Conservation (phyloP, 2,888 invertebrate species). For the Odiellus spinosus region DNA sequence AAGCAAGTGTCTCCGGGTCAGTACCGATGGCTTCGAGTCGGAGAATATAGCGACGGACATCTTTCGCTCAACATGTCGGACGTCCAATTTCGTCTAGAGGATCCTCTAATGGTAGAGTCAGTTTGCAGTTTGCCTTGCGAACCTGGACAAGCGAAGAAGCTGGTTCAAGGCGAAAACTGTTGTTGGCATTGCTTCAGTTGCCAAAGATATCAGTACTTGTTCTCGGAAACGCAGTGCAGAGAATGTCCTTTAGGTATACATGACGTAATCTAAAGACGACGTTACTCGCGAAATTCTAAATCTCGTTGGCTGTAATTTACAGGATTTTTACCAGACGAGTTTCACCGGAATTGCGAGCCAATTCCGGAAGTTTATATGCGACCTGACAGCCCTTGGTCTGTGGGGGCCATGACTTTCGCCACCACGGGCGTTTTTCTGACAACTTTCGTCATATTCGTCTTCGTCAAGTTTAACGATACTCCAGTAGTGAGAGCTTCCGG, state of each 20-base stretch:
- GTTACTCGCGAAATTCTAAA: too few species aligned
- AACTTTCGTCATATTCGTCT: slow-evolving; percentile 27
- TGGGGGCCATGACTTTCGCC: slow-evolving; percentile 64
- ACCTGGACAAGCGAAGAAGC: slow-evolving; percentile 75
- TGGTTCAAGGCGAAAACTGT: slow-evolving; percentile 80
- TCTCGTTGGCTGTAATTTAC: too few species aligned
- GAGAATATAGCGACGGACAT: slow-evolving; percentile 67
- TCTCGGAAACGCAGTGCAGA: slow-evolving; percentile 65
- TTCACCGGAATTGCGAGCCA: slow-evolving; percentile 39
- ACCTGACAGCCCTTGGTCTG: slow-evolving; percentile 62
- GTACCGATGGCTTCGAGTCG: slow-evolving; percentile 72
- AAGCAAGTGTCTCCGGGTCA: slow-evolving; percentile 52
- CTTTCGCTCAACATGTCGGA: slow-evolving; percentile 44
- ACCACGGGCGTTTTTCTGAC: slow-evolving; percentile 29
- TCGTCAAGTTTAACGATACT: slow-evolving; percentile 28
- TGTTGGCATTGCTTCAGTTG: slow-evolving; percentile 91
- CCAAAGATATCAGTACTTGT: slow-evolving; percentile 63
- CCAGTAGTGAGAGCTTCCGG: slow-evolving; percentile 35
- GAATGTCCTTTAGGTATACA: slow-evolving; percentile 45
- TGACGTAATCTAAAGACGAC: too few species aligned
- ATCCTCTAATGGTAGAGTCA: slow-evolving; percentile 49
- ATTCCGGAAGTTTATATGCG: slow-evolving; percentile 41
- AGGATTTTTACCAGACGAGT: slow-evolving; percentile 63
- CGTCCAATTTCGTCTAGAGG: slow-evolving; percentile 16
- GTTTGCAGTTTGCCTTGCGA: slow-evolving; percentile 81